These are phyloP conservation scores for Ips typographus DNA, from an alignment of 1,140 invertebrate genomes.

Conservation along the genomic window DNA sequence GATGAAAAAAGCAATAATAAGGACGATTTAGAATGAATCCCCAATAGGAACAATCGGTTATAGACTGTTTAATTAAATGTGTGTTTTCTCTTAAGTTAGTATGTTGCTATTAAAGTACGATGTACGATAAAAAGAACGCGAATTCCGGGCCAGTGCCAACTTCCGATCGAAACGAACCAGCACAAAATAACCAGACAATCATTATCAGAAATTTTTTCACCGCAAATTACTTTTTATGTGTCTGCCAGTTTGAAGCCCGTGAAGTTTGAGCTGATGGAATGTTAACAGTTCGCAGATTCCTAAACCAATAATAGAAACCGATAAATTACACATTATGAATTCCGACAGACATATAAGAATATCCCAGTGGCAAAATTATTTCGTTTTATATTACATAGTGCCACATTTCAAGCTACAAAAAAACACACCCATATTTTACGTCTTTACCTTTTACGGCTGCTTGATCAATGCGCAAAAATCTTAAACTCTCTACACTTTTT, in stretches of 20 bases:
- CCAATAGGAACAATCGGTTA: too few species aligned
- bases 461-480: conserved; percentile 19
- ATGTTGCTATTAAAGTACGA: too few species aligned
- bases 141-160: conserved; percentile 31
- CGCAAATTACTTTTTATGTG: conserved; percentile 41
- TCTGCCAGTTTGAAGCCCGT: conserved; percentile 32
- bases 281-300: conserved; percentile 39
- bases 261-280: conserved; percentile 36
- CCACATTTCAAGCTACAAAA: conserved; percentile 24
- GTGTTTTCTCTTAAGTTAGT: too few species aligned
- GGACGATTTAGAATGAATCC: conserved; percentile 5
- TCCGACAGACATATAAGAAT: conserved; percentile 29
- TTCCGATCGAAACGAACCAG: conserved; percentile 35
- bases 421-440: conserved; percentile 9
- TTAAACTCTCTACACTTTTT: conserved; percentile 15
- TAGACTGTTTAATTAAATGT: too few species aligned
- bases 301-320: conserved; percentile 36
- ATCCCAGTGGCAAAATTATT: conserved; percentile 22
- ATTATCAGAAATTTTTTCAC: conserved; percentile 41
- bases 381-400: conserved; percentile 29
- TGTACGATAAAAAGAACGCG: not conserved
- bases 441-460: conserved; percentile 15
- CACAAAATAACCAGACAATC: conserved; percentile 40
- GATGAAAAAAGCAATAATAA: conserved; percentile 20
- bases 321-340: conserved; percentile 37